Evolutionary conservation across 2,888 invertebrate species (phyloP).

Genomic region (Cerceris rybyensis): DNA sequence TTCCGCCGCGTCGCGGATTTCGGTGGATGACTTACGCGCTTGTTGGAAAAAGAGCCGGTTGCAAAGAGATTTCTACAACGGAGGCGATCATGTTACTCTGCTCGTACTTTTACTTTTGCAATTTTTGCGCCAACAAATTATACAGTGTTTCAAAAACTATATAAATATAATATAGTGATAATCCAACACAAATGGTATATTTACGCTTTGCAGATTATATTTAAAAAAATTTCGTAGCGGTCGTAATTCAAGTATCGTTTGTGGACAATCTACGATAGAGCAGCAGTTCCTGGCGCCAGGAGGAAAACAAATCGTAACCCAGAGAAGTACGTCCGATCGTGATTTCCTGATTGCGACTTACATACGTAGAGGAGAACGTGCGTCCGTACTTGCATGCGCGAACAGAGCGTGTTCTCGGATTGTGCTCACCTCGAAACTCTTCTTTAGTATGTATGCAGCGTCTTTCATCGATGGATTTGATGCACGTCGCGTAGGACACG

Average conservation of each 20-base stretch:
- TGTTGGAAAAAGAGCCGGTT: not conserved
- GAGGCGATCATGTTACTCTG: no score
- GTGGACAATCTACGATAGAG: not conserved
- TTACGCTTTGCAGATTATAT: no score
- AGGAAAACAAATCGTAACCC: constrained; percentile 24
- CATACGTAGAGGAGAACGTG: not conserved
- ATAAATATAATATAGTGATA: no score
- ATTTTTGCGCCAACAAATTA: no score
- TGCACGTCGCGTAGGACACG: constrained; percentile 55
- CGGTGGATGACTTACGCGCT: not conserved
- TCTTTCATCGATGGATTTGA: constrained; percentile 52
- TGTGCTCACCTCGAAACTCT: constrained; percentile 44
- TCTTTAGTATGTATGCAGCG: constrained; percentile 55
- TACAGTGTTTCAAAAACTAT: no score
- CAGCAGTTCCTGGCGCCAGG: constrained; percentile 36
- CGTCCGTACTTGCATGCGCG: constrained; percentile 4
- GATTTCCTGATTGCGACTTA: constrained; percentile 66
- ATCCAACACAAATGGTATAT: no score
- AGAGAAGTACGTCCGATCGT: constrained; percentile 60
- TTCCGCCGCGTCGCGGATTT: not conserved
- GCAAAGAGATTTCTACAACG: no score
- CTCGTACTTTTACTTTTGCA: no score
- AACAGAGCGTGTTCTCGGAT: constrained; percentile 48
- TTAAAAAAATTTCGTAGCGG: no score
- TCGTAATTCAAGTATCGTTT: not conserved